Percentiles rank a stretch among this genome's conserved stretches.
Evolutionary conservation across 2,113 vertebrate genomes (phyloP).

Genomic region (Ivindomyrus marchei): DNA sequence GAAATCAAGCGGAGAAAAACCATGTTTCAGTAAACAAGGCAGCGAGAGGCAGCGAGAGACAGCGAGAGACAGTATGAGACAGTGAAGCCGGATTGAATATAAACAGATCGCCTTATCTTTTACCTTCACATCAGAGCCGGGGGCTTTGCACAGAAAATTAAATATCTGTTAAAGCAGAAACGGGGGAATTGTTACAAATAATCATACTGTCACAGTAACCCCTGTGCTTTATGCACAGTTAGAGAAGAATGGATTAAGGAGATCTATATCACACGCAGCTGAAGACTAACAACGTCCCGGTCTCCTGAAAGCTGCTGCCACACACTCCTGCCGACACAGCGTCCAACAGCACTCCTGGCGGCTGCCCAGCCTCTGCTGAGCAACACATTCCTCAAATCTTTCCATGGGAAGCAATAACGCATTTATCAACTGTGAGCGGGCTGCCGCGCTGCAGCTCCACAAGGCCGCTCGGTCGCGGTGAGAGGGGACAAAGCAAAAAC

Average conservation of each 20-base stretch:
- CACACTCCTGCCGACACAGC: neutral
- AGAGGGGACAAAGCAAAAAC: neutral
- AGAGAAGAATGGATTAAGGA: slow-evolving; percentile 3
- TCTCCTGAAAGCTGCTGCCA: too few species aligned
- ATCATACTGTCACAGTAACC: slow-evolving; percentile 6
- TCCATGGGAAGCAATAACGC: slow-evolving; percentile 3
- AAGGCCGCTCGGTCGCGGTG: neutral
- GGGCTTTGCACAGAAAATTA: slow-evolving; percentile 1
- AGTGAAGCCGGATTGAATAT: neutral
- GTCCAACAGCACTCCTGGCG: neutral
- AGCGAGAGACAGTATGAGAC: neutral
- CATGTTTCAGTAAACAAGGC: neutral
- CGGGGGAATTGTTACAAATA: slow-evolving; percentile 5
- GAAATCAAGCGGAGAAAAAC: neutral
- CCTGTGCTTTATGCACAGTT: slow-evolving; percentile 1
- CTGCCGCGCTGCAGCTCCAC: neutral
- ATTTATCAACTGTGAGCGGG: neutral
- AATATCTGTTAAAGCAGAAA: slow-evolving; percentile 4
- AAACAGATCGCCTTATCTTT: neutral
- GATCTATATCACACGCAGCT: neutral
- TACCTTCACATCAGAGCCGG: neutral
- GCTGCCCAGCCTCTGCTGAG: neutral
- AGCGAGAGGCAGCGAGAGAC: neutral
- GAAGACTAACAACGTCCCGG: neutral
- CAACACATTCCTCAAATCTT: neutral